These are phyloP conservation scores for Epinephelus cyanopodus DNA, from an alignment of 2,113 vertebrate genomes.

Conservation along the genomic window DNA sequence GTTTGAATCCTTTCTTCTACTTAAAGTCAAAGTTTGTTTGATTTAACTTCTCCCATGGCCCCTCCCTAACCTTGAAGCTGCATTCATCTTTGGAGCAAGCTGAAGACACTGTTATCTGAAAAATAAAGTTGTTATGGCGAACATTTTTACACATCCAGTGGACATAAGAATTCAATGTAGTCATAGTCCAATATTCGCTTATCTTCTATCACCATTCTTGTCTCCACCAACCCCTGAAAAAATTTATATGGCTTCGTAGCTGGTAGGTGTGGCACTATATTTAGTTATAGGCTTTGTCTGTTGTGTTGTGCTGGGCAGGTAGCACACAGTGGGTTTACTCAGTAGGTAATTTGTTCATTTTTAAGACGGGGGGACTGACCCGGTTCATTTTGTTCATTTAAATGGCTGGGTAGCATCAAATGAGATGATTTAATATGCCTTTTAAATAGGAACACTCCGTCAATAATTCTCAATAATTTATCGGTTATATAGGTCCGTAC, in stretches of 20 bases:
- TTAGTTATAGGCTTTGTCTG: background rate
- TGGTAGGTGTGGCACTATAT: constrained; percentile 6
- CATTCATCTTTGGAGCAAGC: background rate
- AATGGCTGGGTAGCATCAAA: no score
- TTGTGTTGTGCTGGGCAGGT: background rate
- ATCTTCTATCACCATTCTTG: background rate
- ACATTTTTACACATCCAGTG: no score
- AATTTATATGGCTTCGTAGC: background rate
- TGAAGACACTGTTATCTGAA: background rate
- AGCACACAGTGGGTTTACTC: no score
- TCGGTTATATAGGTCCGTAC: no score
- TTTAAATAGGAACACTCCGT: no score
- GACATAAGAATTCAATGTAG: no score
- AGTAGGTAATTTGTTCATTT: no score
- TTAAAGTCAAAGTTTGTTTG: background rate
- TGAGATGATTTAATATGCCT: no score
- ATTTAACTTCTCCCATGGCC: background rate
- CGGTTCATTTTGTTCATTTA: no score
- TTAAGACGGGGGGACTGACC: no score
- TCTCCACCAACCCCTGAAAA: constrained; percentile 5
- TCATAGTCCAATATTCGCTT: no score
- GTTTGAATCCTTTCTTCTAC: background rate
- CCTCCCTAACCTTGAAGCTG: background rate
- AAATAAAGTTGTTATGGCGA: background rate
- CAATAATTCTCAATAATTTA: no score